Evolutionary conservation across 2,797 vertebrate species (phyloP).

Genomic region (Anas capensis): DNA sequence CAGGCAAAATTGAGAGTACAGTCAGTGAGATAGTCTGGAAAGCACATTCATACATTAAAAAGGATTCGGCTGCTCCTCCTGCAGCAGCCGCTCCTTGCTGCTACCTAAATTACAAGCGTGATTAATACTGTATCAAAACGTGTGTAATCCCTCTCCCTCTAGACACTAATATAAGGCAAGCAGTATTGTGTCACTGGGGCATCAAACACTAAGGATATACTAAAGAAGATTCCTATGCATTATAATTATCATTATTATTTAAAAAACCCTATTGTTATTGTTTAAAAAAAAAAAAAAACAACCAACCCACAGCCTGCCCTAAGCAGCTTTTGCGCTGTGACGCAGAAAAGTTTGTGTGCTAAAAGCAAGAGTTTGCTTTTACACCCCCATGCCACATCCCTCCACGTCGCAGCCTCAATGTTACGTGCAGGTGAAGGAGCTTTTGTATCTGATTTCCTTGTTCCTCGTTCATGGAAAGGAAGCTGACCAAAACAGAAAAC

Average conservation of each 20-base stretch:
- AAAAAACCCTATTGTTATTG: constrained; percentile 33
- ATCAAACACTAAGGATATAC: constrained; percentile 40
- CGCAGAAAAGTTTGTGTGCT: background rate
- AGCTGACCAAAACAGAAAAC: background rate
- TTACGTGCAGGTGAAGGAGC: constrained; percentile 32
- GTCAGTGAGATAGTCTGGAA: constrained; percentile 53
- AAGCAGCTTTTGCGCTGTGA: background rate
- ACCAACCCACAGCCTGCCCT: background rate
- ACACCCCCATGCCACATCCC: background rate
- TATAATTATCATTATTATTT: constrained; percentile 22
- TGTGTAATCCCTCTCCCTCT: constrained; percentile 51
- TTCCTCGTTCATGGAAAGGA: background rate
- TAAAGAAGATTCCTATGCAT: constrained; percentile 47
- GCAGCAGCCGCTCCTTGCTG: background rate
- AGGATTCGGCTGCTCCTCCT: constrained; percentile 15
- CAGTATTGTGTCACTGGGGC: constrained; percentile 70
- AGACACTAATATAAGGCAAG: constrained; percentile 70
- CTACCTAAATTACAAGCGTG: constrained; percentile 57
- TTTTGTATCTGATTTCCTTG: constrained; percentile 67
- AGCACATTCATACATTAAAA: constrained; percentile 65
- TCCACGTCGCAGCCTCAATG: background rate
- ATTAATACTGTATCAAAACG: constrained; percentile 62
- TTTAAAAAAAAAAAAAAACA: background rate
- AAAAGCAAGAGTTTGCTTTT: constrained; percentile 17
- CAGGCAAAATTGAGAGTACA: constrained; percentile 66